Evolutionary conservation across 2,888 invertebrate species (phyloP).

Genomic region (Meteorus cinctellus): DNA sequence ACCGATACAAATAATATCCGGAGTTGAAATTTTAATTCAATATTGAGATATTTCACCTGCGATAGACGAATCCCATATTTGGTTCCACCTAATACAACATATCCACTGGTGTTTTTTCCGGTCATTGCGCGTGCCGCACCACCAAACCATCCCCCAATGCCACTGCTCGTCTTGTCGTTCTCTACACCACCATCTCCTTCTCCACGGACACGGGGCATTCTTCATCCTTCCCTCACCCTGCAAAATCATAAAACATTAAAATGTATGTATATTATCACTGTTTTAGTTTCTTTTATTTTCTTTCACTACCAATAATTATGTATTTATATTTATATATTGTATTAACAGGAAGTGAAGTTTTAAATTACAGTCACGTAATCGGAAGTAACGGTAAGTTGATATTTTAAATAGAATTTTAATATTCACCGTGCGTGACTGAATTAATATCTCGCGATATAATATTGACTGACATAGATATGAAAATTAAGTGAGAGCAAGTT

Average conservation of each 20-base stretch:
- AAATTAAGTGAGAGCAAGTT: no score
- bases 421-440: neutral
- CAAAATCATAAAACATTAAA: conserved; percentile 30
- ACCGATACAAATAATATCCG: no score
- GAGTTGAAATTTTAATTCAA: no score
- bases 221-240: conserved; percentile 69
- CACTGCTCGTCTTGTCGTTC: conserved; percentile 48
- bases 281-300: neutral
- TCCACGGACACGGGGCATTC: conserved; percentile 70
- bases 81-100: conserved; percentile 82
- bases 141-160: conserved; percentile 63
- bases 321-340: neutral
- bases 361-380: conserved; percentile 17
- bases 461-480: neutral
- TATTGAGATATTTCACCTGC: conserved; percentile 58
- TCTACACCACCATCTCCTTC: conserved; percentile 66
- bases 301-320: neutral
- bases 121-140: conserved; percentile 67
- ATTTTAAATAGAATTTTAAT: conserved; percentile 3
- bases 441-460: neutral
- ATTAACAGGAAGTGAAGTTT: conserved; percentile 6
- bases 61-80: conserved; percentile 80
- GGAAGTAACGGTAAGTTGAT: conserved; percentile 8
- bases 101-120: conserved; percentile 69
- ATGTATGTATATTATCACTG: neutral